A percentile compares a stretch with the other conserved stretches of the same genome.
Conservation (phyloP, 1,140 invertebrate genomes). For the Gryon sp. region DNA sequence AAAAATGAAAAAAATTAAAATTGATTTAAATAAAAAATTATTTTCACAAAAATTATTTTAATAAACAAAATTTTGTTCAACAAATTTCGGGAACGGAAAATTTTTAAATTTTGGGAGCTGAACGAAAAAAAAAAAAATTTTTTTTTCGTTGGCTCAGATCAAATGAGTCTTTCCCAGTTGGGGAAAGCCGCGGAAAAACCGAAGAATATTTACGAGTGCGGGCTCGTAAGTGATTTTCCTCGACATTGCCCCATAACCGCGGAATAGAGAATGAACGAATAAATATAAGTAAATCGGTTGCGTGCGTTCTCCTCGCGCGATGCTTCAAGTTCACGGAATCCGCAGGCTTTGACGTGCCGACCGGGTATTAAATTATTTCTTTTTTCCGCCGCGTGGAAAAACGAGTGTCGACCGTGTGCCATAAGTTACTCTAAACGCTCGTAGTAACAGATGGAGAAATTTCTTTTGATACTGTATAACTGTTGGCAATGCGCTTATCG, state of each 20-base stretch:
- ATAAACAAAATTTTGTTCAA: too few relatives aligned
- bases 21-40: too few relatives aligned
- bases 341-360: slow-evolving; percentile 62
- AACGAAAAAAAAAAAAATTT: slow-evolving; percentile 38
- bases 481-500: slow-evolving; percentile 36
- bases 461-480: slow-evolving; percentile 39
- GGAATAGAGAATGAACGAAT: slow-evolving; percentile 65
- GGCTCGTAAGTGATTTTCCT: slow-evolving; percentile 58
- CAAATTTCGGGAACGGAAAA: slow-evolving; percentile 22
- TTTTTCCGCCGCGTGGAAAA: slow-evolving; percentile 51
- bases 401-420: slow-evolving; percentile 49
- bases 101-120: slow-evolving; percentile 30
- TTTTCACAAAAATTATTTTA: too few relatives aligned
- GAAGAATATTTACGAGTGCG: slow-evolving; percentile 46
- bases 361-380: slow-evolving; percentile 60
- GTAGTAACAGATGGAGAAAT: slow-evolving; percentile 51
- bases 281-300: slow-evolving; percentile 69
- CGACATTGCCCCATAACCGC: slow-evolving; percentile 42
- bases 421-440: slow-evolving; percentile 48
- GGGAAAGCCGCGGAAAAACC: slow-evolving; percentile 69
- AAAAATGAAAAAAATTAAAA: too few relatives aligned
- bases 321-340: slow-evolving; percentile 59
- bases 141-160: slow-evolving; percentile 17
- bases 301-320: slow-evolving; percentile 60
- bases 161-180: slow-evolving; percentile 65